These are phyloP conservation scores for Cnemophilus loriae DNA, from an alignment of 2,113 vertebrate species.

Conservation along the genomic window DNA sequence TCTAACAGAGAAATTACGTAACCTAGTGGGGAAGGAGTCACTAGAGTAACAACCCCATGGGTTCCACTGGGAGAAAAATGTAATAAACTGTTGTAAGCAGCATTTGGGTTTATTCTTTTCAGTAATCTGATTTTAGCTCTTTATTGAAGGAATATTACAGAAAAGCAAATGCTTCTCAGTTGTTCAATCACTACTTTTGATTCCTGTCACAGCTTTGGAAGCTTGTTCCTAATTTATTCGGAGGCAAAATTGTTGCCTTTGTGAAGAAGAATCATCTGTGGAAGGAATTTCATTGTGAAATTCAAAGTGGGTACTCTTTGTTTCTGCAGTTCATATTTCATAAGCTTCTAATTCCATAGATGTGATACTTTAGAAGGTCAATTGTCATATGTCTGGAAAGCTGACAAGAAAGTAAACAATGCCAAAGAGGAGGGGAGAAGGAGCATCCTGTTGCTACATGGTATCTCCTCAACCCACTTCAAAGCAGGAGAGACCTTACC, in stretches of 20 bases:
- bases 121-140: background rate
- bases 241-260: background rate
- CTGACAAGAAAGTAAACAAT: background rate
- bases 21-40: background rate
- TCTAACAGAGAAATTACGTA: background rate
- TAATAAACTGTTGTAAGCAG: background rate
- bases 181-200: background rate
- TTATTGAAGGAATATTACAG: background rate
- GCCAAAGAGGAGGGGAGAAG: background rate
- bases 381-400: background rate
- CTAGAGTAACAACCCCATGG: background rate
- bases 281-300: background rate
- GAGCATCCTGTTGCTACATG: background rate
- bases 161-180: background rate
- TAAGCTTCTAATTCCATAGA: background rate
- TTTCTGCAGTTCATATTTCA: background rate
- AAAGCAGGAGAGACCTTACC: background rate
- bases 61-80: background rate
- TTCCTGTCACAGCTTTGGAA: background rate
- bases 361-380: background rate
- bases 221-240: background rate
- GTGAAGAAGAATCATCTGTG: background rate
- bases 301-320: background rate
- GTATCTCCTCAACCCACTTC: background rate
- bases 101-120: background rate